A percentile compares a stretch with the other conserved stretches of the same genome.
These are phyloP conservation scores for Gryllus longicercus DNA, from an alignment of 2,888 invertebrate species.

Conservation along the genomic window DNA sequence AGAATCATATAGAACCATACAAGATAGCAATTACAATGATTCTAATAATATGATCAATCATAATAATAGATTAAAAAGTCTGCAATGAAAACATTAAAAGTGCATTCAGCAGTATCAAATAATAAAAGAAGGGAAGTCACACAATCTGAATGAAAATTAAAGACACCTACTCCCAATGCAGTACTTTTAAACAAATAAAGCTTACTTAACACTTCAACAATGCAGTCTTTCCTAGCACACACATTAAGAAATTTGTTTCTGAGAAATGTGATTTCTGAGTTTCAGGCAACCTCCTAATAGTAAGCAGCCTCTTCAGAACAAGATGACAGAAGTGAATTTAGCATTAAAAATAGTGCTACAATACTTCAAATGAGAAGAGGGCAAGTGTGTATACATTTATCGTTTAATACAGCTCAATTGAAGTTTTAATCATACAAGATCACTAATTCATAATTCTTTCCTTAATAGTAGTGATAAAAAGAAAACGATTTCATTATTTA, in stretches of 20 bases:
- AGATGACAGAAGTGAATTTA: neutral
- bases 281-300: too few species aligned
- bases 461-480: slow-evolving; percentile 20
- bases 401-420: neutral
- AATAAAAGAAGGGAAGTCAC: slow-evolving; percentile 17
- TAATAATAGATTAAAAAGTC: slow-evolving; percentile 30
- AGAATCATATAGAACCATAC: neutral
- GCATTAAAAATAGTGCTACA: neutral
- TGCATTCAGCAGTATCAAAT: neutral
- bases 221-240: slow-evolving; percentile 17
- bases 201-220: slow-evolving; percentile 22
- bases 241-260: slow-evolving; percentile 5
- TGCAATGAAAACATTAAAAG: slow-evolving; percentile 22
- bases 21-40: slow-evolving; percentile 23
- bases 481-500: slow-evolving; percentile 18
- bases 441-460: neutral
- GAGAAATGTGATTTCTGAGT: neutral
- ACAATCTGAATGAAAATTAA: slow-evolving; percentile 18
- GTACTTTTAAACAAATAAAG: slow-evolving; percentile 22
- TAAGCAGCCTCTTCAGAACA: neutral
- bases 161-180: slow-evolving; percentile 28
- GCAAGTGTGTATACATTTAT: slow-evolving; percentile 6
- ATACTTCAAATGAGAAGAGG: neutral
- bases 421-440: neutral
- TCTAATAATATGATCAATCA: slow-evolving; percentile 28